A percentile compares a stretch with the other conserved stretches of the same genome.
Conservation (phyloP, 2,113 vertebrate species). For the Trematomus loennbergii region DNA sequence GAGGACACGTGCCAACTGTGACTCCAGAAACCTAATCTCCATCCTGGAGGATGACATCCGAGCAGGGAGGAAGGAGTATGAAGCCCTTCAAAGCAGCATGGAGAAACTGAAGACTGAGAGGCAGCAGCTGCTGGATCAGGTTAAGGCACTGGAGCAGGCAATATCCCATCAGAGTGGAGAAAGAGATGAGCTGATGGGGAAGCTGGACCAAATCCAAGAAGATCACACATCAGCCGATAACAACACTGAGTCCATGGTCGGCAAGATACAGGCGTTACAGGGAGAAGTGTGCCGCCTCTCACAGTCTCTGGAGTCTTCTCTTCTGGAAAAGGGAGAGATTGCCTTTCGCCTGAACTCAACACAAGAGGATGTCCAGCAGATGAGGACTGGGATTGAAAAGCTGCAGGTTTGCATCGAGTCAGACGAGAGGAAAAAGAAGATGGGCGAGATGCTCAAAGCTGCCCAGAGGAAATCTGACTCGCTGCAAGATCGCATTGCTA, state of each 20-base stretch:
- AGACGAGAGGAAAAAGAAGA: conserved; percentile 85
- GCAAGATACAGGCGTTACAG: conserved; percentile 82
- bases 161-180: conserved; percentile 64
- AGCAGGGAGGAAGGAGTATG: conserved; percentile 75
- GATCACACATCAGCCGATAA: conserved; percentile 78
- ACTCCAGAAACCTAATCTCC: conserved; percentile 79
- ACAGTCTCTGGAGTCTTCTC: conserved; percentile 85
- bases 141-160: conserved; percentile 78
- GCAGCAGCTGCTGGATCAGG: conserved; percentile 77
- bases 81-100: conserved; percentile 71
- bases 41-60: conserved; percentile 84
- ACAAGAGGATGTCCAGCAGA: conserved; percentile 87
- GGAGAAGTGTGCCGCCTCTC: conserved; percentile 82
- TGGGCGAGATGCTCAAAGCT: conserved; percentile 85
- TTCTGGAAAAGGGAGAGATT: conserved; percentile 89
- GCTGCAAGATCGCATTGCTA: conserved; percentile 81
- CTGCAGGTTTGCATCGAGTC: conserved; percentile 91
- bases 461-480: conserved; percentile 84
- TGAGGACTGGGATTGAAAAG: conserved; percentile 90
- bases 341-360: conserved; percentile 87
- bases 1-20: conserved; percentile 78
- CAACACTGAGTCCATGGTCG: conserved; percentile 81
- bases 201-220: conserved; percentile 78
- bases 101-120: conserved; percentile 79
- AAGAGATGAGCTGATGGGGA: conserved; percentile 77